A percentile compares a stretch with the other conserved stretches of the same genome.
phyloP scores from a whole-genome alignment of 92 coral and sea anemone species.

The Actinostola sp. region DNA sequence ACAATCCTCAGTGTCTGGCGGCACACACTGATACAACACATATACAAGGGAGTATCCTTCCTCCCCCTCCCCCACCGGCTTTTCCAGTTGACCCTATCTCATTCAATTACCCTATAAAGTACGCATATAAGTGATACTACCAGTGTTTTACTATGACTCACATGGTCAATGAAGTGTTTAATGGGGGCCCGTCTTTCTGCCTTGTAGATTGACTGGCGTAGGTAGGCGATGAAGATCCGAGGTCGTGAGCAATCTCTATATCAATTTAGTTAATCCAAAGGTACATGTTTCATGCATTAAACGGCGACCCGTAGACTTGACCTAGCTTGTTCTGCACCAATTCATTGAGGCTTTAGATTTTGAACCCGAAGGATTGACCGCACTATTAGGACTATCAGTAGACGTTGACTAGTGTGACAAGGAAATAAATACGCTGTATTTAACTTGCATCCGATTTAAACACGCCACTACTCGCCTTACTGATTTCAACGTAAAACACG shows the following conservation, averaged over 20 bases:
- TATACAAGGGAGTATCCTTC: too few species aligned
- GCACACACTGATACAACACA: too few species aligned
- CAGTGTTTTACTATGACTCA: neutral
- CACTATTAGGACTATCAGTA: neutral
- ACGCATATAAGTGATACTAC: neutral
- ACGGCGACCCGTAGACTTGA: slow-evolving; percentile 10
- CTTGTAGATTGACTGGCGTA: too few species aligned
- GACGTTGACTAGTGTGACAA: too few species aligned
- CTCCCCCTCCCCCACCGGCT: too few species aligned
- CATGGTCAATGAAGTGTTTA: neutral
- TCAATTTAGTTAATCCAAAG: slow-evolving; percentile 15
- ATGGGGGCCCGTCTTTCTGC: neutral
- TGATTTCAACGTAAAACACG: too few species aligned
- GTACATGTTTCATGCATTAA: slow-evolving; percentile 6
- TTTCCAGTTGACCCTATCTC: neutral
- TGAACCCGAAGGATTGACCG: neutral
- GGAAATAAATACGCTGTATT: too few species aligned
- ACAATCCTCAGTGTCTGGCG: too few species aligned
- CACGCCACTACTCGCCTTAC: too few species aligned
- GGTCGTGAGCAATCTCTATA: neutral
- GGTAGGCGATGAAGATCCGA: neutral
- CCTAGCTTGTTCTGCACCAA: neutral
- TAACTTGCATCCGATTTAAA: too few species aligned
- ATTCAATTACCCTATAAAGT: neutral
- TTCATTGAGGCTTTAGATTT: slow-evolving; percentile 4